These are phyloP conservation scores for Chouioia cunea DNA, from an alignment of 2,888 invertebrate species.

Conservation along the genomic window DNA sequence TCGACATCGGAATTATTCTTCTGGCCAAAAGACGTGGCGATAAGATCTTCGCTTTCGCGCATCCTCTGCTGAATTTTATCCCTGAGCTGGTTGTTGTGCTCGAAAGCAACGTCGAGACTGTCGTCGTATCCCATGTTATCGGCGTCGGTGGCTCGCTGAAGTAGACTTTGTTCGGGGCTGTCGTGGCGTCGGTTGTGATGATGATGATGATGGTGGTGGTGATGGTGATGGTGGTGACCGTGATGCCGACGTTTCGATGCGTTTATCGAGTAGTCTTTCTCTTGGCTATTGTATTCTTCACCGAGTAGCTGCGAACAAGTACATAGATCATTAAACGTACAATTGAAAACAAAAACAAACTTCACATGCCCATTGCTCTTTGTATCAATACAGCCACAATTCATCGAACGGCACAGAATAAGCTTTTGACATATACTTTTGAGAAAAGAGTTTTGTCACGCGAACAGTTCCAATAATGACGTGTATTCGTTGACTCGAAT, in stretches of 20 bases:
- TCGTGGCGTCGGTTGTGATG: conserved; percentile 37
- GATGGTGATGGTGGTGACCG: conserved; percentile 12
- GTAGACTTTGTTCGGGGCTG: conserved; percentile 54
- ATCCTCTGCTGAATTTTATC: conserved; percentile 66
- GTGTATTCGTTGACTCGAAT: neutral
- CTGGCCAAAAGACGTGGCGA: conserved; percentile 62
- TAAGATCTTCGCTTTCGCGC: conserved; percentile 64
- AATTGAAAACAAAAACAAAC: neutral
- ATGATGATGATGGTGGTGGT: conserved; percentile 44
- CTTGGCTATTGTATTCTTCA: conserved; percentile 63
- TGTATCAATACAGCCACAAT: too few relatives aligned
- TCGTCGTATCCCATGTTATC: conserved; percentile 65
- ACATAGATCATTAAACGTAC: conserved; percentile 2
- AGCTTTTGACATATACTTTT: neutral
- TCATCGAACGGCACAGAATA: too few relatives aligned
- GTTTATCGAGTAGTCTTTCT: conserved; percentile 53
- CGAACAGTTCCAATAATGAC: neutral
- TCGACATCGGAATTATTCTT: conserved; percentile 43
- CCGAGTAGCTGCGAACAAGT: conserved; percentile 60
- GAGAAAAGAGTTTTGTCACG: neutral
- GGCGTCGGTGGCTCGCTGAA: conserved; percentile 49
- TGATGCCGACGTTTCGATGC: conserved; percentile 23
- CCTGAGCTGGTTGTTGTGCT: conserved; percentile 65
- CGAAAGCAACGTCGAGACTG: conserved; percentile 65
- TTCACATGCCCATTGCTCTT: neutral